phyloP scores from a whole-genome alignment of 1,140 invertebrate species.

The Tyrophagus putrescentiae region DNA sequence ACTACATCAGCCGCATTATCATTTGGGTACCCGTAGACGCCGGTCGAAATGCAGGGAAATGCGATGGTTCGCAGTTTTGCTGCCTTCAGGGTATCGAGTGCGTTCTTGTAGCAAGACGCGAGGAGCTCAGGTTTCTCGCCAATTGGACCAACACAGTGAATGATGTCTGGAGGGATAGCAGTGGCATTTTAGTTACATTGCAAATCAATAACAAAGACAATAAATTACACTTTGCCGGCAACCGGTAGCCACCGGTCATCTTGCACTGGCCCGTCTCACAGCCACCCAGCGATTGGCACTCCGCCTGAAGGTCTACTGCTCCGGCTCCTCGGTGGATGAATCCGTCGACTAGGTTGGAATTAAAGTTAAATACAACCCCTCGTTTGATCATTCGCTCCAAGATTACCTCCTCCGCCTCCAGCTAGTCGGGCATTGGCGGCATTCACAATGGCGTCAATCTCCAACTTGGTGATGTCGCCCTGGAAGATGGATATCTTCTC shows the following conservation, averaged over 20 bases:
- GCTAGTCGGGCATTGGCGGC: constrained; percentile 63
- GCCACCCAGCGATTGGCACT: constrained; percentile 53
- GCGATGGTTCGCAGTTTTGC: constrained; percentile 48
- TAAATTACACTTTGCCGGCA: constrained; percentile 49
- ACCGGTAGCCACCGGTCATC: constrained; percentile 53
- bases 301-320: constrained; percentile 41
- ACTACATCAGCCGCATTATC: constrained; percentile 56
- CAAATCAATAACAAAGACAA: neutral
- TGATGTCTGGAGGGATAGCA: constrained; percentile 41
- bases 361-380: neutral
- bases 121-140: constrained; percentile 51
- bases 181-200: neutral
- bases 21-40: constrained; percentile 58
- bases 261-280: constrained; percentile 63
- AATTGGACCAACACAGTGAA: constrained; percentile 64
- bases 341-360: constrained; percentile 48
- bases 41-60: constrained; percentile 39
- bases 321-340: constrained; percentile 68
- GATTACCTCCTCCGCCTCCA: constrained; percentile 57
- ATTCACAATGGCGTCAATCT: constrained; percentile 81
- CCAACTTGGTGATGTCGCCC: constrained; percentile 71
- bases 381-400: neutral
- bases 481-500: constrained; percentile 30
- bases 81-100: constrained; percentile 43
- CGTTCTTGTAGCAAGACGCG: constrained; percentile 50